Conservation (phyloP, 2,888 invertebrate genomes). For the Cantharis nigra region DNA sequence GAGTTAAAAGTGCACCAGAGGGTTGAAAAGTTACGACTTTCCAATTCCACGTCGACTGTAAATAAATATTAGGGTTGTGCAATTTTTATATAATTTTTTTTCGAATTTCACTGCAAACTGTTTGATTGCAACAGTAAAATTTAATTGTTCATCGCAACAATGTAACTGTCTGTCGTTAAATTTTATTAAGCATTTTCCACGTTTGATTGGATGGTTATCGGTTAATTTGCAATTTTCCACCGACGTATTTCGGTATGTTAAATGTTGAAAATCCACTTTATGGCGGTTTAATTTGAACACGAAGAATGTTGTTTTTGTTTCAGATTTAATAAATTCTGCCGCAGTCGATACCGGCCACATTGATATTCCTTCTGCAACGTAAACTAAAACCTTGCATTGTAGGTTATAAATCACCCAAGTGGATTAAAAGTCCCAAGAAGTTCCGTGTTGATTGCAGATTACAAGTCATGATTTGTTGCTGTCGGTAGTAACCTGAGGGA, state of each 20-base stretch:
- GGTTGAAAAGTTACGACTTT: background rate
- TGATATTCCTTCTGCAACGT: background rate
- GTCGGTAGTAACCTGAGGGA: background rate
- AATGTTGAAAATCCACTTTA: background rate
- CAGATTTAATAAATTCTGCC: background rate
- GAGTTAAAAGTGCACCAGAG: background rate
- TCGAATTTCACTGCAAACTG: background rate
- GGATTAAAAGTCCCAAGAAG: constrained; percentile 4
- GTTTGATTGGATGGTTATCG: background rate
- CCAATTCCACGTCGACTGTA: background rate
- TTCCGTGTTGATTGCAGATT: constrained; percentile 1
- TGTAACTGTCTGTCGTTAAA: background rate
- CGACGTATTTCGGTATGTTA: background rate
- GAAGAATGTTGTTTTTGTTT: background rate
- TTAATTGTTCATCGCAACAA: background rate
- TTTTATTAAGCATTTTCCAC: background rate
- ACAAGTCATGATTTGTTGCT: constrained; percentile 1
- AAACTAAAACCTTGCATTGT: background rate
- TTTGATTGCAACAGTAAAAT: background rate
- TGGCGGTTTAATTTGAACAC: background rate
- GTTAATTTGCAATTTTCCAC: background rate
- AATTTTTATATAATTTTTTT: background rate
- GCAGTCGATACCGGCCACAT: background rate
- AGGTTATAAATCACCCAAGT: background rate
- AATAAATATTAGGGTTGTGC: background rate